A percentile compares a stretch with the other conserved stretches of the same genome.
These are phyloP conservation scores for Danaus melanippus DNA, from an alignment of 1,140 invertebrate species.

Conservation along the genomic window DNA sequence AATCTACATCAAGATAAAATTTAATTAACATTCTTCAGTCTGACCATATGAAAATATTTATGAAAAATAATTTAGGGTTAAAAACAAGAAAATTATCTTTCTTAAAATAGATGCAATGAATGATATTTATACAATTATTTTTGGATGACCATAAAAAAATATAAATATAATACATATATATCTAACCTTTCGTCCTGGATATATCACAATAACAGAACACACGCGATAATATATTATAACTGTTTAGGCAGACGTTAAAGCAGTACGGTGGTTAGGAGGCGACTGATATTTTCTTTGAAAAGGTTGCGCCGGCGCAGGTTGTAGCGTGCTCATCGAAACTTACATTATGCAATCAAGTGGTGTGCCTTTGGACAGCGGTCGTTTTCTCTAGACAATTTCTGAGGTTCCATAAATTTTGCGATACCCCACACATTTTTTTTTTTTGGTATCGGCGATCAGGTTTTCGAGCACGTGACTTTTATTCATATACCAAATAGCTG, in stretches of 20 bases:
- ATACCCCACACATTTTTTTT: no score
- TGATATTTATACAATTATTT: no score
- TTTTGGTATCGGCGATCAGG: no score
- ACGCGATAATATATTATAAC: constrained; percentile 14
- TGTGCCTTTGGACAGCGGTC: constrained; percentile 7
- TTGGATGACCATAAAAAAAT: neutral
- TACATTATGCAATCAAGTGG: constrained; percentile 14
- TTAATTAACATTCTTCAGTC: no score
- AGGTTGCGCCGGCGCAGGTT: constrained; percentile 24
- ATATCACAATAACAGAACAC: constrained; percentile 17
- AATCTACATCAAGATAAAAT: no score
- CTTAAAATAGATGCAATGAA: no score
- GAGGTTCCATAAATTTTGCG: no score
- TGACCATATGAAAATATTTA: no score
- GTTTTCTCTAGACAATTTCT: constrained; percentile 9
- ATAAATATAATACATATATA: constrained; percentile 7
- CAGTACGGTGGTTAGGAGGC: constrained; percentile 18
- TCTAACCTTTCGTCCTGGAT: constrained; percentile 15
- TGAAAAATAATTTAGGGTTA: no score
- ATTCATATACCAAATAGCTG: no score
- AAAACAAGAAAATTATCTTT: no score
- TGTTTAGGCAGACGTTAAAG: constrained; percentile 11
- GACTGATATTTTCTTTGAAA: constrained; percentile 25
- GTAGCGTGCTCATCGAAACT: constrained; percentile 8
- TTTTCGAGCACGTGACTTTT: no score